Evolutionary conservation across 2,888 invertebrate genomes (phyloP).

Genomic region (Venusia cambrica): DNA sequence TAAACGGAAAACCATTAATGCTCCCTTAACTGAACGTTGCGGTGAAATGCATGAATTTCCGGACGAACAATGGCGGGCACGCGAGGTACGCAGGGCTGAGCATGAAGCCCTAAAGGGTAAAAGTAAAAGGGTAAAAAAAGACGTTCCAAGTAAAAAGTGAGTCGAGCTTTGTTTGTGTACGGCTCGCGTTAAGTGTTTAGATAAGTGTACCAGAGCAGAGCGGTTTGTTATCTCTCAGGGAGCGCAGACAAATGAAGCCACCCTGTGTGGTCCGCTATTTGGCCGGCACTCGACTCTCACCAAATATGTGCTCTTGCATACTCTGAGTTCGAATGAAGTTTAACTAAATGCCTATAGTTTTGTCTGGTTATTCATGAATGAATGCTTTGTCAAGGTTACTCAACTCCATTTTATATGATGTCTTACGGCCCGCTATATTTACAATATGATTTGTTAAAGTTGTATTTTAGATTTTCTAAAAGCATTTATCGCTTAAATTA

Average conservation of each 20-base stretch:
- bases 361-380: constrained; percentile 17
- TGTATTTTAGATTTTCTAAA: constrained; percentile 4
- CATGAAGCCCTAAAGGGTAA: constrained; percentile 64
- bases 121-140: constrained; percentile 72
- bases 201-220: constrained; percentile 75
- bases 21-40: constrained; percentile 61
- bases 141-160: constrained; percentile 73
- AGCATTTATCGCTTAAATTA: constrained; percentile 16
- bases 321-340: constrained; percentile 34
- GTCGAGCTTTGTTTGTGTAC: constrained; percentile 77
- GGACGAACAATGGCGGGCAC: constrained; percentile 69
- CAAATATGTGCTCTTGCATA: constrained; percentile 58
- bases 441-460: constrained; percentile 10
- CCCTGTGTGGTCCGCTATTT: constrained; percentile 76
- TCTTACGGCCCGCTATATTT: constrained; percentile 15
- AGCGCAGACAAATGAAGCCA: constrained; percentile 73
- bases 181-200: constrained; percentile 77
- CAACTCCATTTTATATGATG: constrained; percentile 21
- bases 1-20: constrained; percentile 59
- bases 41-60: constrained; percentile 71
- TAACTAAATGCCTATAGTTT: constrained; percentile 24
- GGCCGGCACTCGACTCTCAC: constrained; percentile 59
- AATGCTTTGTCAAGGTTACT: constrained; percentile 12
- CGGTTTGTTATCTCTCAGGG: constrained; percentile 75
- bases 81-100: constrained; percentile 60